Evolutionary conservation across 2,797 vertebrate species (phyloP), one percentile per base, ranked within the genome.

Genomic region (Trematomus bernacchii): DNA sequence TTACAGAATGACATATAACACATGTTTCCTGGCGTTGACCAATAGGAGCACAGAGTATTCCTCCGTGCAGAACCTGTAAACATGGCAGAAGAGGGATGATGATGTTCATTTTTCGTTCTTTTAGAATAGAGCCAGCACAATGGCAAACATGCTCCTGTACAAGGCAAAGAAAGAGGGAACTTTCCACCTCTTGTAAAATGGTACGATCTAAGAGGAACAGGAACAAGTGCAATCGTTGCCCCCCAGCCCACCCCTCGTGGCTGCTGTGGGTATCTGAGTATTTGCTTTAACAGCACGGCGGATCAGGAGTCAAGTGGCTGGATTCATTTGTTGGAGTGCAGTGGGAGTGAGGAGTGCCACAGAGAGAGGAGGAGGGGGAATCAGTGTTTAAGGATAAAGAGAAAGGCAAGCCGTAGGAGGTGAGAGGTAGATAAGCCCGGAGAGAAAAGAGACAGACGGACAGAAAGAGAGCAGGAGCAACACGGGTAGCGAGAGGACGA

Each of bases 301-400:
- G 83, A 88, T 85, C 88, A 85, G 77, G 80, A 91, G 90, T 89
- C 88, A 91, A 93, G 89, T 86, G 86, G 85, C 86, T 83, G 74
- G 75, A 91, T 83, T 90, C 86, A 88, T 89, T 87, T 89, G 84
- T 85, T 80, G 66, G 46, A 83, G 87, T 79, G 77, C 80, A 76
- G 76, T 86, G 85, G 73, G 79, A 86, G 82, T 84, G 73, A 70
- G 65, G 71, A 86, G 82, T 73, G 75, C 59, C 48, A 77, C 61
- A 59, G 57, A 80, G 73, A 85, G 79, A 79, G 64, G 73, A 68
- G 61, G 77, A 58, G 76, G 55, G 79, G 73, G 79, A 73, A 71
- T 62, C 77, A 71, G 73, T 77, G 83, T 87, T 76, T 77, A 81
- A 85, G 80, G 86, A 91, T 87, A 77, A 89, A 84, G 76, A 84